phyloP scores from a whole-genome alignment of 1,140 invertebrate genomes.

The Gonioctena quinquepunctata region DNA sequence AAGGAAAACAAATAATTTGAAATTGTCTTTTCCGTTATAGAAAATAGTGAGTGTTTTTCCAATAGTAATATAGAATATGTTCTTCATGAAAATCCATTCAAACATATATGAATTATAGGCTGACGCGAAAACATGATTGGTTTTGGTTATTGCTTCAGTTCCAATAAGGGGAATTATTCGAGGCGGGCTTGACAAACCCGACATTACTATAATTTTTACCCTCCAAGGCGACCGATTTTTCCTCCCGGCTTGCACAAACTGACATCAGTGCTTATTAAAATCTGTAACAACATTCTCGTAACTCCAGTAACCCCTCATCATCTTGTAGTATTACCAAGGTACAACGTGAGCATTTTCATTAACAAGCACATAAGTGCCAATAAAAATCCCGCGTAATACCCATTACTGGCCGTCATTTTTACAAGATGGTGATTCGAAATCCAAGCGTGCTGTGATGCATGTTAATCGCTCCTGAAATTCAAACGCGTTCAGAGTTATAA shows the following conservation, averaged over 20 bases:
- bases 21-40: too few relatives aligned
- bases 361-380: slow-evolving; percentile 8
- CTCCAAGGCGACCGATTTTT: background rate
- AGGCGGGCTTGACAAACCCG: background rate
- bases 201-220: background rate
- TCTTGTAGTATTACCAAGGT: background rate
- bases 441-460: slow-evolving; percentile 20
- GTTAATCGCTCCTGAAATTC: slow-evolving; percentile 33
- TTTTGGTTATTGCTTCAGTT: background rate
- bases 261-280: background rate
- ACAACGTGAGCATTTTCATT: slow-evolving; percentile 5
- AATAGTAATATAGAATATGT: too few relatives aligned
- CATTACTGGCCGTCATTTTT: background rate
- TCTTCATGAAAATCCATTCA: too few relatives aligned
- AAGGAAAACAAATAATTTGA: too few relatives aligned
- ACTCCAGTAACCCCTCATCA: background rate
- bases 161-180: background rate
- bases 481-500: slow-evolving; percentile 24
- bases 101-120: too few relatives aligned
- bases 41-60: too few relatives aligned
- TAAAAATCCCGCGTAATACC: slow-evolving; percentile 10
- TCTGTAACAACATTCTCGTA: background rate
- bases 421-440: background rate
- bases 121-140: background rate
- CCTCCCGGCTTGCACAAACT: background rate